Conservation (phyloP, 2,797 vertebrate species). For the Hippocampus kuda region DNA sequence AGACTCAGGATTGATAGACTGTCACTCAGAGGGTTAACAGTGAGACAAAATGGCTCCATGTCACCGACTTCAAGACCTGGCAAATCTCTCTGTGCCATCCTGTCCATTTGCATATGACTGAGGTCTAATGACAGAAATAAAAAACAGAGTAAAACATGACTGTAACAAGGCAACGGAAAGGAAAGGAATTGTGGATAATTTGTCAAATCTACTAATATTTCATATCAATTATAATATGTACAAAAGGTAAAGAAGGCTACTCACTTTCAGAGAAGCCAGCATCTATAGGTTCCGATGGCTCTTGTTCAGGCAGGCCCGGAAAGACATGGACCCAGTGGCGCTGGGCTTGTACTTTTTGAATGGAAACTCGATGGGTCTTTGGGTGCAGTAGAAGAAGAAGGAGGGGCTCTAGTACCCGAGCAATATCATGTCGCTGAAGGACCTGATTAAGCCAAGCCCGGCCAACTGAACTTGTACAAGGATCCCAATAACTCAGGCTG, state of each 20-base stretch:
- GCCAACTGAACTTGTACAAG: slow-evolving; percentile 86
- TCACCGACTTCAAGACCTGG: slow-evolving; percentile 75
- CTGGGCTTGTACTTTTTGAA: slow-evolving; percentile 91
- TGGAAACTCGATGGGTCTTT: slow-evolving; percentile 94
- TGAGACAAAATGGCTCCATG: slow-evolving; percentile 94
- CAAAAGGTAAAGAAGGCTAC: slow-evolving; percentile 24
- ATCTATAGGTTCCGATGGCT: slow-evolving; percentile 58
- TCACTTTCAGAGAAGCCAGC: slow-evolving; percentile 76
- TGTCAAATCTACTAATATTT: neutral
- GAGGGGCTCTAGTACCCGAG: slow-evolving; percentile 92
- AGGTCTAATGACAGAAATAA: slow-evolving; percentile 55
- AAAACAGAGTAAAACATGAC: neutral
- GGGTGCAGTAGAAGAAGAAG: slow-evolving; percentile 91
- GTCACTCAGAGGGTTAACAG: slow-evolving; percentile 94
- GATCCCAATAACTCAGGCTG: slow-evolving; percentile 90
- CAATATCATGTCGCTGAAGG: slow-evolving; percentile 95
- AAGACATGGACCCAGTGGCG: slow-evolving; percentile 77
- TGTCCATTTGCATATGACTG: slow-evolving; percentile 60
- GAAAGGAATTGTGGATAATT: neutral
- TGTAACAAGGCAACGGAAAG: neutral
- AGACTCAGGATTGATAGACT: slow-evolving; percentile 90
- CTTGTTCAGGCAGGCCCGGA: slow-evolving; percentile 65
- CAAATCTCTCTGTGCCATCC: slow-evolving; percentile 63
- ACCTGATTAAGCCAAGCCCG: slow-evolving; percentile 97
- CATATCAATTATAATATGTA: neutral